Percentiles rank a stretch among this genome's conserved stretches.
phyloP scores from a whole-genome alignment of 2,113 vertebrate species.

The Nanger granti region DNA sequence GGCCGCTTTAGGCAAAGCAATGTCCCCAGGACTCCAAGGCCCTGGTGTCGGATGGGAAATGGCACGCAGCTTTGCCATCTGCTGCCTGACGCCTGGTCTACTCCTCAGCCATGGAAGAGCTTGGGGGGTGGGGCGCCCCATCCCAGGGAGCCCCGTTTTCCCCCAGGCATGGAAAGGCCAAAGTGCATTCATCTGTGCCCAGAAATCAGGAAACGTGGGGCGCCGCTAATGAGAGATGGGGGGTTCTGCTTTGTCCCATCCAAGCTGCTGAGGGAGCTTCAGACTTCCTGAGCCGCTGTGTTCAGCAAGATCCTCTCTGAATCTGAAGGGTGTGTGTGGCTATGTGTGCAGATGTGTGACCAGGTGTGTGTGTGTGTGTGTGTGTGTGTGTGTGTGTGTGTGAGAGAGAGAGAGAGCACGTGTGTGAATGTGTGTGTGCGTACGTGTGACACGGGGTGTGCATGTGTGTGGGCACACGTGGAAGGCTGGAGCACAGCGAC shows the following conservation, averaged over 20 bases:
- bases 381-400: background rate
- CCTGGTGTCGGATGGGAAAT: fast-evolving
- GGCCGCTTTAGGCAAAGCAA: background rate
- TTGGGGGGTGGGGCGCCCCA: background rate
- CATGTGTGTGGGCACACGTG: background rate
- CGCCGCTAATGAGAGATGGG: fast-evolving
- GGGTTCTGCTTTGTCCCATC: background rate
- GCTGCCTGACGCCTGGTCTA: background rate
- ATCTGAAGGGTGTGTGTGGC: background rate
- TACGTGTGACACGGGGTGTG: fast-evolving
- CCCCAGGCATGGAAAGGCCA: background rate
- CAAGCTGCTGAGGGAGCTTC: fast-evolving
- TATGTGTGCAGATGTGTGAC: too few species aligned
- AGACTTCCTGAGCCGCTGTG: fast-evolving
- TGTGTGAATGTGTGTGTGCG: background rate
- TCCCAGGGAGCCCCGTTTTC: background rate
- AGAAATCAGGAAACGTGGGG: fast-evolving
- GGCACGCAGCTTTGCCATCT: fast-evolving
- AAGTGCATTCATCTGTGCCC: background rate
- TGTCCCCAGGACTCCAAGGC: background rate
- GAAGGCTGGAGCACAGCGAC: background rate
- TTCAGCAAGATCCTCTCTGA: background rate
- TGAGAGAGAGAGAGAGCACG: too few species aligned
- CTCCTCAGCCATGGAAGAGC: fast-evolving
- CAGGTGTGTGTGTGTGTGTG: background rate